Evolutionary conservation across 2,888 invertebrate species (phyloP).

Genomic region (Dasypolia templi): DNA sequence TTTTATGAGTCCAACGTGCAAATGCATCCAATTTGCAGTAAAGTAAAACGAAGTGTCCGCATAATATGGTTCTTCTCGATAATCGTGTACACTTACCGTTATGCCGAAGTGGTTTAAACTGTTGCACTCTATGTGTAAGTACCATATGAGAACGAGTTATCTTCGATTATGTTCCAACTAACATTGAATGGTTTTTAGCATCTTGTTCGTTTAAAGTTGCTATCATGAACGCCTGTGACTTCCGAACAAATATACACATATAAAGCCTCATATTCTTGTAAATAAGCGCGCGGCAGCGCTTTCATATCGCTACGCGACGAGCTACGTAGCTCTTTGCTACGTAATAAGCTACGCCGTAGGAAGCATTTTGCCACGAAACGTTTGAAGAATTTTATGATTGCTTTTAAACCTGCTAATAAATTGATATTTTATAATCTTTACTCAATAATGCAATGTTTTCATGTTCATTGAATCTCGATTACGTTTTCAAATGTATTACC

Average conservation of each 20-base stretch:
- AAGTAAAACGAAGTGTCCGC: slow-evolving; percentile 69
- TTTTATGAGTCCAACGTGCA: slow-evolving; percentile 73
- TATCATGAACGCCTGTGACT: slow-evolving; percentile 7
- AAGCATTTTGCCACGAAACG: slow-evolving; percentile 17
- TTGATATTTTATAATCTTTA: neutral
- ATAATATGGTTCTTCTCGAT: slow-evolving; percentile 58
- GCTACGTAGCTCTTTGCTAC: neutral
- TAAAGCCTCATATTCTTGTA: neutral
- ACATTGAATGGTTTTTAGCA: slow-evolving; percentile 27
- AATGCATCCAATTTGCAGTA: slow-evolving; percentile 87
- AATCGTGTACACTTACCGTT: slow-evolving; percentile 58
- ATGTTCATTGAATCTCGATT: slow-evolving; percentile 3
- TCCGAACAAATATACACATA: slow-evolving; percentile 22
- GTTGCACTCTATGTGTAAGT: slow-evolving; percentile 55
- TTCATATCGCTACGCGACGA: slow-evolving; percentile 8
- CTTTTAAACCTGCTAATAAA: neutral
- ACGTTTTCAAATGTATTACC: slow-evolving; percentile 3
- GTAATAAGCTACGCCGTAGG: slow-evolving; percentile 41
- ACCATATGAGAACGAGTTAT: slow-evolving; percentile 38
- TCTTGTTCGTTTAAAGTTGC: slow-evolving; percentile 33
- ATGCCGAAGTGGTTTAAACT: slow-evolving; percentile 53
- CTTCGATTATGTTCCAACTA: slow-evolving; percentile 43
- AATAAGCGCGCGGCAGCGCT: neutral
- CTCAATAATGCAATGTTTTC: neutral
- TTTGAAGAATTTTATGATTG: slow-evolving; percentile 28